Evolutionary conservation across 2,888 invertebrate species (phyloP).

Genomic region (Pollenia angustigena): DNA sequence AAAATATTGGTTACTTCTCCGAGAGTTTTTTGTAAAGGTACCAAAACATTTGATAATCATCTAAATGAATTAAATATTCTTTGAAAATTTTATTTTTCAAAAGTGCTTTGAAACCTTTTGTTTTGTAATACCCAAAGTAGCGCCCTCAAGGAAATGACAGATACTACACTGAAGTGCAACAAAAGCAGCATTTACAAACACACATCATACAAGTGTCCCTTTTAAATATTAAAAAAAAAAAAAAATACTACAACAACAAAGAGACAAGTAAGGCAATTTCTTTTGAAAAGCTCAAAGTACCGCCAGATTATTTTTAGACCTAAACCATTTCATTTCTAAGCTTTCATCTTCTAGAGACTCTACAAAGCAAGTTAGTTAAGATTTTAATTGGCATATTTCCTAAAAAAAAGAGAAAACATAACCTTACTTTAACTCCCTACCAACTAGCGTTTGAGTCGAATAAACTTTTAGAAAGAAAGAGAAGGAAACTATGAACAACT

Average conservation of each 20-base stretch:
- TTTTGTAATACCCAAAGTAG: not conserved
- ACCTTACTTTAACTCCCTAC: not conserved
- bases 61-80: too few species aligned
- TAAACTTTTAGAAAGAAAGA: conserved; percentile 23
- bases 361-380: conserved; percentile 76
- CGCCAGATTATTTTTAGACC: not conserved
- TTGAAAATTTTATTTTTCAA: too few species aligned
- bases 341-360: conserved; percentile 21
- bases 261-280: conserved; percentile 74
- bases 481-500: conserved; percentile 27
- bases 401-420: not conserved
- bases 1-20: too few species aligned
- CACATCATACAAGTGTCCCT: conserved; percentile 8
- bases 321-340: conserved; percentile 45
- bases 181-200: conserved; percentile 3
- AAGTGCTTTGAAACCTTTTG: too few species aligned
- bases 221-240: not conserved
- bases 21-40: too few species aligned
- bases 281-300: conserved; percentile 55
- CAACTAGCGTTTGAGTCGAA: conserved; percentile 9
- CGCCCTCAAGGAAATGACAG: not conserved
- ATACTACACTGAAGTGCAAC: conserved; percentile 15
- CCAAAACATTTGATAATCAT: too few species aligned
- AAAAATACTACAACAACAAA: conserved; percentile 9
- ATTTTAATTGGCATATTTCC: conserved; percentile 82